A percentile compares a stretch with the other conserved stretches of the same genome.
These are phyloP conservation scores for Koerneria pararmatus DNA, from an alignment of 2,888 invertebrate species.

Conservation along the genomic window DNA sequence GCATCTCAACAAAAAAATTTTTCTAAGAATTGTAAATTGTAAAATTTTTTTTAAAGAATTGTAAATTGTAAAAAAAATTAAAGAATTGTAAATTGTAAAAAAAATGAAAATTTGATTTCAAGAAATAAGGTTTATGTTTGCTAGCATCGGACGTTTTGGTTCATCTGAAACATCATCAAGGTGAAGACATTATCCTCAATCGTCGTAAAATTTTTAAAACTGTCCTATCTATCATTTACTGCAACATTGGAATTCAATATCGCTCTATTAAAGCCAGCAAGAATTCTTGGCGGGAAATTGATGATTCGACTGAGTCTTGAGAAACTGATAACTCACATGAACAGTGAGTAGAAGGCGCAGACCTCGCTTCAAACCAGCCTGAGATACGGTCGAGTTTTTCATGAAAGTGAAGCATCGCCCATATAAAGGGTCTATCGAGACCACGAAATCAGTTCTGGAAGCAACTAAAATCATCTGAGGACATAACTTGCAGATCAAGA, in stretches of 20 bases:
- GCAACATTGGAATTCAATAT: no score
- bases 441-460: background rate
- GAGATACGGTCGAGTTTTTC: background rate
- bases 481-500: background rate
- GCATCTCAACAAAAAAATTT: no score
- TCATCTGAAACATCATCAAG: no score
- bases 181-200: no score
- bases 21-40: background rate
- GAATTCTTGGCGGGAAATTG: no score
- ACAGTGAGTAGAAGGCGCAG: conserved; percentile 20
- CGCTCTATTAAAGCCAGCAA: no score
- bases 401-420: conserved; percentile 23
- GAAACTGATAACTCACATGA: background rate
- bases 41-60: background rate
- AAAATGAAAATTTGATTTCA: no score
- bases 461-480: background rate
- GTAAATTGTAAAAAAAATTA: background rate
- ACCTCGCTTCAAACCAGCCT: conserved; percentile 6
- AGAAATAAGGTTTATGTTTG: no score
- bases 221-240: no score
- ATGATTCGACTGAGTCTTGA: no score
- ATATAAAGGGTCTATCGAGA: conserved; percentile 12
- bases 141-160: no score
- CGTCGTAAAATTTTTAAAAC: no score
- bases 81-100: background rate